Evolutionary conservation across 2,113 vertebrate species (phyloP).

Genomic region (Psilopogon haemacephalus): DNA sequence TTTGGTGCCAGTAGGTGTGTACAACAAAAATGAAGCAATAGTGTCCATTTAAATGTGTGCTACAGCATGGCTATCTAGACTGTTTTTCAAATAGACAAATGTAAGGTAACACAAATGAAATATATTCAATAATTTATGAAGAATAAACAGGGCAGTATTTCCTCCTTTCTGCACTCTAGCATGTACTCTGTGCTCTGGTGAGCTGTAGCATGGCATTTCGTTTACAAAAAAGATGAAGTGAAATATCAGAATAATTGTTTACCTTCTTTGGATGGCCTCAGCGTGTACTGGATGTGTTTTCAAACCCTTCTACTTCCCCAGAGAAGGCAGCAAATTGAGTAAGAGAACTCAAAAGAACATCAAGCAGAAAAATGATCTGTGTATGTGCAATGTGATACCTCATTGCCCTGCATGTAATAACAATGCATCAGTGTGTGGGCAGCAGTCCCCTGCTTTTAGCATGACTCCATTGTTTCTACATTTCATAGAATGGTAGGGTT

Average conservation of each 20-base stretch:
- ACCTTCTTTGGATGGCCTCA: conserved; percentile 10
- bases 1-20: background rate
- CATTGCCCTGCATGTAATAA: background rate
- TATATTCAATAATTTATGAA: conserved; percentile 12
- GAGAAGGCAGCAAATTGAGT: background rate
- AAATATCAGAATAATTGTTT: conserved; percentile 25
- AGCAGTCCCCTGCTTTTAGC: background rate
- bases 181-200: background rate
- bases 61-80: background rate
- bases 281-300: conserved; percentile 7
- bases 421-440: background rate
- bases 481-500: too few relatives aligned
- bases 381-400: background rate
- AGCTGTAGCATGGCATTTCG: background rate
- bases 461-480: background rate
- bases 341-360: background rate
- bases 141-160: conserved; percentile 30
- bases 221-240: conserved; percentile 32
- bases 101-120: background rate
- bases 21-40: background rate
- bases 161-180: background rate
- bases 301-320: background rate
- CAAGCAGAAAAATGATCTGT: background rate
- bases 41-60: background rate
- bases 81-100: background rate